Evolutionary conservation across 30 jellyfish, hydroid and myxozoan species (phyloP).

Genomic region (Haliclystus octoradiatus): DNA sequence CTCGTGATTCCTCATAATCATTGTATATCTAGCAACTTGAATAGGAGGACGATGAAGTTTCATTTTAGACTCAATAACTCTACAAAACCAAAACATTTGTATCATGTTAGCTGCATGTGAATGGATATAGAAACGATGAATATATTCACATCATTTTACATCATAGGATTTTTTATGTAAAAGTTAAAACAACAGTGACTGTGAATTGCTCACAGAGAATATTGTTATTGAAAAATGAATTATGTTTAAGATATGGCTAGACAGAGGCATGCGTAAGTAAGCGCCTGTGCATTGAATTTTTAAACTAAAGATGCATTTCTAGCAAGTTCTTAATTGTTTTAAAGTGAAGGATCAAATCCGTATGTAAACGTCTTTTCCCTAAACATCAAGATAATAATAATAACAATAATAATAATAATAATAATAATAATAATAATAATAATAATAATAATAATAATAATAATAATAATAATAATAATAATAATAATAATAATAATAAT

Average conservation of each 20-base stretch:
- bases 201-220: not conserved
- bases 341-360: no score
- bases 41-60: constrained; percentile 28
- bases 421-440: not conserved
- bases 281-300: no score
- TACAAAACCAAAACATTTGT: not conserved
- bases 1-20: constrained; percentile 35
- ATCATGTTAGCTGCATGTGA: no score
- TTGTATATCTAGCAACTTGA: constrained; percentile 34
- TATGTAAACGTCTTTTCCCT: no score
- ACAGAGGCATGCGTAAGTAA: no score
- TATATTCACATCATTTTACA: not conserved
- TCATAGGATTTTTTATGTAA: not conserved
- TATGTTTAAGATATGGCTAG: no score
- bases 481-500: not conserved
- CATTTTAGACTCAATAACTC: constrained; percentile 19
- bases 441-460: not conserved
- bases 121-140: not conserved
- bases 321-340: no score
- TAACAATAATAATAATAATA: no score
- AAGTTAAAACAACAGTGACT: not conserved
- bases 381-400: no score
- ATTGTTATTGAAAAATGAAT: no score
- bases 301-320: no score
- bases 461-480: not conserved